Base-by-base conservation (phyloP, 2,888 invertebrate species). In the Eupsilia transversa region DNA sequence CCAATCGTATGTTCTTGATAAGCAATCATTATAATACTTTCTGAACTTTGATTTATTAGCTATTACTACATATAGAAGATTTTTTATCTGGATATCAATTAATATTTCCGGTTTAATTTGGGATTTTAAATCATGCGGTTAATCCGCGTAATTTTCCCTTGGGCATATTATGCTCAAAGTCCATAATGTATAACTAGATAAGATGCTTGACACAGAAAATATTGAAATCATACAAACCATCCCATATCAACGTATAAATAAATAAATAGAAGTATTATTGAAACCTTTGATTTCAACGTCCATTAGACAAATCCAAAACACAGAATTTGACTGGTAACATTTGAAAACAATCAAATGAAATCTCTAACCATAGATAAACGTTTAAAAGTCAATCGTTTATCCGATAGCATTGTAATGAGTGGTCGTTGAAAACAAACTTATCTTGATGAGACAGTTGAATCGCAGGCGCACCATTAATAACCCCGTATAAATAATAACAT, bases 401-500 rank as follows among this genome's bases (percentile, higher is more conserved):
- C 89, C 90, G 94, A 95, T 95, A 94, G 91, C 88, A 85, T 89
- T 92, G 92, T 95, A 95, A 96, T 95, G 95, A 95, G 92, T 92
- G 91, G 91, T 93, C 92, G 91, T 93, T 93, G 94, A 93, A 93
- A 94, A 93, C 94, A 94, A 92, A 94, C 94, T 93, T 94, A 95
- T 95, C 95, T 95, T 93, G 95, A 95, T 95, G 94, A 95, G 93
- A 93, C 94, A 93, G 93, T 93, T 93, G 89, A 89, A 87, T 83
- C 85, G 86, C 85, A 68, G 88, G 85, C 89, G 86, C 84, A 92
- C 91, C 95, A 96, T 96, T 95, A 95, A 96, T 95, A 95, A 95
- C 90, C 89, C 89, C 89, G 75, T 93, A 94, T 93, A 94, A 93
- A 95, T 95, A 95, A 95, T 94, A 95, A 94, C 94, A 94, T 96